Conservation (phyloP, 2,797 vertebrate genomes). For the Malacoraja senta region DNA sequence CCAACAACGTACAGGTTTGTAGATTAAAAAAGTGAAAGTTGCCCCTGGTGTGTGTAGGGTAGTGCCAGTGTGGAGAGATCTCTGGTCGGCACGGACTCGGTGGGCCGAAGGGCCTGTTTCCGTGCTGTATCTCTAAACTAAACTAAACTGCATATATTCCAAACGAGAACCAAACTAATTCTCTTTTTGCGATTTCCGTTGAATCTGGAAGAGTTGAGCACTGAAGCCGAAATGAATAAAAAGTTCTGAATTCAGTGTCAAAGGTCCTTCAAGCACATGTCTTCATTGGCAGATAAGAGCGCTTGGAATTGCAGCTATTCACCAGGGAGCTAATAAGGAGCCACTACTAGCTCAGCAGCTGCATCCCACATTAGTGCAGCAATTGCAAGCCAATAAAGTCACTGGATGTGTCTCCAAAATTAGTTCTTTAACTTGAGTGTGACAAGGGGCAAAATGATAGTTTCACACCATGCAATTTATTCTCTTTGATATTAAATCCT, state of each 20-base stretch:
- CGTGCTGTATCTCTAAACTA: too few species aligned
- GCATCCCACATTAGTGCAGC: not conserved
- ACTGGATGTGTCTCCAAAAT: conserved; percentile 20
- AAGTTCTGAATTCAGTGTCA: not conserved
- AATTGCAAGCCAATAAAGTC: conserved; percentile 22
- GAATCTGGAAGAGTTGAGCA: not conserved
- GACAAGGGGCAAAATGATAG: conserved; percentile 28
- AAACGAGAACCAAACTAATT: not conserved
- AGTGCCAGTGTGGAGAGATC: too few species aligned
- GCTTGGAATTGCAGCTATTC: not conserved
- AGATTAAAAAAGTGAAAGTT: too few species aligned
- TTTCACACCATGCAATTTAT: not conserved
- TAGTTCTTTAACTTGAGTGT: conserved; percentile 24
- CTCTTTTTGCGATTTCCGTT: not conserved
- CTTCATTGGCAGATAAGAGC: conserved; percentile 7
- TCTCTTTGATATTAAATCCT: not conserved
- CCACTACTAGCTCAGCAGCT: not conserved
- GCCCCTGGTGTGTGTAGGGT: too few species aligned
- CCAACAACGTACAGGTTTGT: too few species aligned
- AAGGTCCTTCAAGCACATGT: conserved; percentile 5
- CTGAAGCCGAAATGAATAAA: conserved; percentile 4
- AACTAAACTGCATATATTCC: not conserved
- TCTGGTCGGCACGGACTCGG: too few species aligned
- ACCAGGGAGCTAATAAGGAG: not conserved
- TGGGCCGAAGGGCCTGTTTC: too few species aligned